phyloP scores from a whole-genome alignment of 2,797 vertebrate species.

The Argya squamiceps region DNA sequence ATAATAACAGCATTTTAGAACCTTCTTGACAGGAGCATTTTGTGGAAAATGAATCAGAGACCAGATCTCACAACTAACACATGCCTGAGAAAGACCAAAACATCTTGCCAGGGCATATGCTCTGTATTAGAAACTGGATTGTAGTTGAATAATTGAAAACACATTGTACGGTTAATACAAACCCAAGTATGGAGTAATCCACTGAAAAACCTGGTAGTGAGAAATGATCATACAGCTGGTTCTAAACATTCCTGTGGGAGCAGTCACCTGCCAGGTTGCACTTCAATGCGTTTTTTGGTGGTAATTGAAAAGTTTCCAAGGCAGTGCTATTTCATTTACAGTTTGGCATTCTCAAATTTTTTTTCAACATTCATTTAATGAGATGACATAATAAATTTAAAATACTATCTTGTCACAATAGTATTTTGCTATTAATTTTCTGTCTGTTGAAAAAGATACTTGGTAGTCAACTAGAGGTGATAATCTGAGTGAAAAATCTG shows the following conservation, averaged over 20 bases:
- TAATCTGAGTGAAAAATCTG: neutral
- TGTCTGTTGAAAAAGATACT: neutral
- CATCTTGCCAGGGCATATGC: constrained; percentile 3
- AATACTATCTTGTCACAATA: neutral
- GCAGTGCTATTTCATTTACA: neutral
- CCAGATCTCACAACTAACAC: neutral
- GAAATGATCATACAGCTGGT: neutral
- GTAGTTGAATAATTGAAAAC: constrained; percentile 41
- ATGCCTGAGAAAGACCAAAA: neutral
- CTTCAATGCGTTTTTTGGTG: neutral
- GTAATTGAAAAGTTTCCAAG: neutral
- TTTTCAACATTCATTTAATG: neutral
- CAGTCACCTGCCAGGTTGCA: neutral
- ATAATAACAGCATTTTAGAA: constrained; percentile 2
- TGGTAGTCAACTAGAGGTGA: neutral
- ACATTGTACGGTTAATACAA: neutral
- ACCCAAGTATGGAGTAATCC: neutral
- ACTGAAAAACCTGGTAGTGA: constrained; percentile 1
- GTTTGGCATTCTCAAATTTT: neutral
- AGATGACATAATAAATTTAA: neutral
- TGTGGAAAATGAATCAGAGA: constrained; percentile 31
- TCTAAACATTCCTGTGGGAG: neutral
- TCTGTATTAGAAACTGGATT: neutral
- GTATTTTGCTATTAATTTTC: neutral
- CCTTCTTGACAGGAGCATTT: neutral